Base-by-base conservation (phyloP, 2,888 invertebrate species). In the Subacronicta megacephala region DNA sequence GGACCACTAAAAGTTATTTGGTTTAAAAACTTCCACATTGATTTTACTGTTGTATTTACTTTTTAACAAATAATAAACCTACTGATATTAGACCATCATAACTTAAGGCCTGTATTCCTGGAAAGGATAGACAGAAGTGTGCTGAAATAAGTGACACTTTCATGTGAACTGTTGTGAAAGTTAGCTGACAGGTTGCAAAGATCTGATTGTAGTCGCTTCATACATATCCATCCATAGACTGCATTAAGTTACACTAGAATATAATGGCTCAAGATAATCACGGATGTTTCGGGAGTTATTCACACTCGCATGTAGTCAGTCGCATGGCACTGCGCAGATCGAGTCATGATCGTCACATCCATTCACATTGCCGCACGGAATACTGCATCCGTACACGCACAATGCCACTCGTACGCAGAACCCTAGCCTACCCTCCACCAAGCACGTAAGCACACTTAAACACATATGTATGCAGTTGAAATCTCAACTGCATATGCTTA, bases 1-100 rank as follows among this genome's bases (percentile, higher is more conserved):
- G 54, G 56, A 62, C 68, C 60, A 68, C 62, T 65, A 61, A 46
- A 56, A 62, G 42, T 55, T 53, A 57, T 65, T 69, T 44, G 18
- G n/a, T 62, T 52, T 44, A 49, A 45, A 5, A 67, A 16, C 26
- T 42, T 31, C 26, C 15, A 18, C 17, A 31, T 41, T 54, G 37
- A 41, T 50, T 55, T 56, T 17, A 38, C 41, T 50, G 46, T 18
- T 12, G 37, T 55, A 38, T 55, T 63, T 65, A 61, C 29, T 62
- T 68, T 18, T 45, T 37, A 52, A 45, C n/a, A n/a, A 12, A 7
- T 36, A 43, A 1, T 7, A 23, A 44, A 50, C 59, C 17, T 40
- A 18, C 7, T 38, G 29, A 12, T 12, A 23, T 23, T 23, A 4
- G 2, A 23, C 23, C 23, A 7, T 7, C 23, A 23, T 7, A 23